Evolutionary conservation across 23 tunicate genomes (phyloP), one percentile per base, ranked within the genome.

Genomic region (Halocynthia aurantium): DNA sequence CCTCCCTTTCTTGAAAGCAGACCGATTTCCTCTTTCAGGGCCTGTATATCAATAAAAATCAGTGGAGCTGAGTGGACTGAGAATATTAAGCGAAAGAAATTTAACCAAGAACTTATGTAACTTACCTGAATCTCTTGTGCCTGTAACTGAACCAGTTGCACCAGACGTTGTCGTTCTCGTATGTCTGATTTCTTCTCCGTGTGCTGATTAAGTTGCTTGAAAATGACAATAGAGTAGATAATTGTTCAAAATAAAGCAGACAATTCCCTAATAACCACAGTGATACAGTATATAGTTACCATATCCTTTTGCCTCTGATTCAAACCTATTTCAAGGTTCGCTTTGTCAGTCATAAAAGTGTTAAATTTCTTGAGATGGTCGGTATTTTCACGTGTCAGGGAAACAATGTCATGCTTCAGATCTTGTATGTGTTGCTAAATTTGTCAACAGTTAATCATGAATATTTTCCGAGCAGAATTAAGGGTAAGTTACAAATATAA

Each of bases 1-100:
- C 99, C 99, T 56, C 99, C 99, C 70, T 96, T 96, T 56, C 99
- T 80, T 8, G 99, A 90, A 4, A 96, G 65, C 57, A 91, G 71
- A 17, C 91, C 91, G 63, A 96, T 96, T 58, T 96, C 99, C 73
- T 94, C 99, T 72, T 94, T 88, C n/a, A 94, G 70, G 20, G 90
- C 85, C 91, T 88, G 78, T 10, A 72, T 4, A 73, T 10, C 15
- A 60, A 60, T 18, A 18, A 15, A 60, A 60, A 60, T 18, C 17
- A 18, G 64, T 13, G 4, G 64, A 15, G n/a, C 64, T 58, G n/a
- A 13, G 2, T 58, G 17, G 4, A 17, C 17, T 58, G 64, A 13
- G 17, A 67, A 20, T 15, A 67, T 15, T 67, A 2, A 18, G 20
- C 4, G 4, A 17, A 67, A 11, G 22, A 2, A 21, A n/a, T 67